Evolutionary conservation across 2,888 invertebrate genomes (phyloP).

Genomic region (Zaprionus lineosus): DNA sequence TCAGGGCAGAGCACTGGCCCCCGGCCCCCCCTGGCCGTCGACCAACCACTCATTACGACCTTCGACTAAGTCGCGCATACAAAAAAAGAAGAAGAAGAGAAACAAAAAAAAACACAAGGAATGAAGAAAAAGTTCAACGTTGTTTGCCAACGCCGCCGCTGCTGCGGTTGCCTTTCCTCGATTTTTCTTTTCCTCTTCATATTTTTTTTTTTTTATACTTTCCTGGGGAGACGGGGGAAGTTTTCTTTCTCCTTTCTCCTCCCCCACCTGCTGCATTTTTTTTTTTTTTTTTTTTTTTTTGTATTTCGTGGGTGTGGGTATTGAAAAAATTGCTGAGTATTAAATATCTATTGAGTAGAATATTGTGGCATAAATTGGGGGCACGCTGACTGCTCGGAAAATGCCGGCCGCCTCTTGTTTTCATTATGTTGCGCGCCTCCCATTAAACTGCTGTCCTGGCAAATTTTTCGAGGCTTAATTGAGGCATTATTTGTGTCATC

Average conservation of each 20-base stretch:
- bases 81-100: too few relatives aligned
- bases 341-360: slow-evolving; percentile 71
- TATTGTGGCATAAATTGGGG: slow-evolving; percentile 50
- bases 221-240: neutral
- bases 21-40: neutral
- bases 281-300: neutral
- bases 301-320: too few relatives aligned
- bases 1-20: neutral
- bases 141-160: slow-evolving; percentile 44
- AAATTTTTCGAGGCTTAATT: slow-evolving; percentile 53
- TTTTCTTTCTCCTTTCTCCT: neutral
- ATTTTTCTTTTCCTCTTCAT: slow-evolving; percentile 2
- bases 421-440: slow-evolving; percentile 52
- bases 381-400: slow-evolving; percentile 34
- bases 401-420: slow-evolving; percentile 50
- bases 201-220: neutral
- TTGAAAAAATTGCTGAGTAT: slow-evolving; percentile 61
- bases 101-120: slow-evolving; percentile 13
- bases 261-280: neutral
- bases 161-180: slow-evolving; percentile 52
- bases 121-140: slow-evolving; percentile 42
- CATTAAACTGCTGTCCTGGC: slow-evolving; percentile 25
- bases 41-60: slow-evolving; percentile 59
- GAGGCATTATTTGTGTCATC: slow-evolving; percentile 73
- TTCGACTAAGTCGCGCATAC: slow-evolving; percentile 22